These are phyloP conservation scores for Actinia equina DNA, from an alignment of 64 coral and sea anemone genomes.

Conservation along the genomic window DNA sequence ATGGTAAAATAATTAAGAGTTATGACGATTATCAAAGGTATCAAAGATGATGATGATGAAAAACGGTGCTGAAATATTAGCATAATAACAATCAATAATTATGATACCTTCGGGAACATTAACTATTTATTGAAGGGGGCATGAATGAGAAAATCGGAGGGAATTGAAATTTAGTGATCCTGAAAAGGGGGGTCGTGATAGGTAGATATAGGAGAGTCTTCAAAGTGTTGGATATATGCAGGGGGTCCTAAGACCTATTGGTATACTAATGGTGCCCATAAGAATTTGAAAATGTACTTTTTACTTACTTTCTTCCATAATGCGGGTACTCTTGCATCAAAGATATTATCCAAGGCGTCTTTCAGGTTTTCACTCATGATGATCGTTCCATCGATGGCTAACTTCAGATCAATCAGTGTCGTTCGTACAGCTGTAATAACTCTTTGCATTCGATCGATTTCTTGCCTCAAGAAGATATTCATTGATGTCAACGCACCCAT, in stretches of 20 bases:
- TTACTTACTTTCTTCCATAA: conserved; percentile 87
- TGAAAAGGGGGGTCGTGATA: no score
- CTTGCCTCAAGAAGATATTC: conserved; percentile 98
- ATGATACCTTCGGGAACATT: no score
- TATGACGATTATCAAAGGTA: neutral
- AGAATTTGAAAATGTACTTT: neutral
- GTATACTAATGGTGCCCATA: no score
- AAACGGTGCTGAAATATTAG: no score
- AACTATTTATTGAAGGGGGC: no score
- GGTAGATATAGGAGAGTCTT: no score
- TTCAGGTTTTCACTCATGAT: conserved; percentile 99
- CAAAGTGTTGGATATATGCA: no score
- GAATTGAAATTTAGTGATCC: no score
- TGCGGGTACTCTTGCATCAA: conserved; percentile 87
- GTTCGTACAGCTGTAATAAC: conserved; percentile 81
- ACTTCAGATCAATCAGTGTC: conserved; percentile 80
- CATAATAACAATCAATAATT: no score
- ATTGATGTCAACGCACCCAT: conserved; percentile 94
- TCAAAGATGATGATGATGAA: no score
- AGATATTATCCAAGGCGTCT: conserved; percentile 95
- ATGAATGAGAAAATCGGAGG: no score
- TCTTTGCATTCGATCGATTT: conserved; percentile 94
- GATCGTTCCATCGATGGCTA: conserved; percentile 94
- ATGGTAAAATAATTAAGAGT: neutral
- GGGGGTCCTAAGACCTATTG: no score